These are phyloP conservation scores for Ips nitidus DNA, from an alignment of 1,140 invertebrate genomes.

Conservation along the genomic window DNA sequence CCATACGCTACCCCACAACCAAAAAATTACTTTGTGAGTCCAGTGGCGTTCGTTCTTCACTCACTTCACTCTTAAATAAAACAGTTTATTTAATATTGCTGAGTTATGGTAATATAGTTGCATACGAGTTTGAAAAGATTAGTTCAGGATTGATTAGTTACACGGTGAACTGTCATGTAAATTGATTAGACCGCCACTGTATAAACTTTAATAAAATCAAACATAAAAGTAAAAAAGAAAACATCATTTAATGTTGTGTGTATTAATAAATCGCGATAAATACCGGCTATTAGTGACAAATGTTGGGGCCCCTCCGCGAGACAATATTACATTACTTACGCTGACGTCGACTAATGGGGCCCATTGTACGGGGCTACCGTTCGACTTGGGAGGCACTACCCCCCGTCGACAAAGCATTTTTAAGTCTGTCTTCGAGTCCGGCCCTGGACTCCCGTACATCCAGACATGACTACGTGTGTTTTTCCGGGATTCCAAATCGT, in stretches of 20 bases:
- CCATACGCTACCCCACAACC: slow-evolving; percentile 24
- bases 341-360: slow-evolving; percentile 38
- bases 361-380: slow-evolving; percentile 41
- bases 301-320: slow-evolving; percentile 34
- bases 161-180: too few relatives aligned
- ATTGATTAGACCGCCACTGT: slow-evolving; percentile 9
- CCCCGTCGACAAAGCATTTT: slow-evolving; percentile 37
- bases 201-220: slow-evolving; percentile 22
- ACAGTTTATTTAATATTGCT: neutral
- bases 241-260: slow-evolving; percentile 26
- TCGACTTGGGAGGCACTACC: slow-evolving; percentile 39
- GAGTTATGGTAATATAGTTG: neutral
- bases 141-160: too few relatives aligned
- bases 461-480: too few relatives aligned
- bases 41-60: slow-evolving; percentile 9
- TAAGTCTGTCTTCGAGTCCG: slow-evolving; percentile 37
- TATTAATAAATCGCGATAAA: slow-evolving; percentile 40
- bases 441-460: slow-evolving; percentile 2
- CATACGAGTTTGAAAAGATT: too few relatives aligned
- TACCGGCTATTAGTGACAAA: slow-evolving; percentile 39
- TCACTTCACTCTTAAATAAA: neutral
- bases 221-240: slow-evolving; percentile 21
- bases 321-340: slow-evolving; percentile 44
- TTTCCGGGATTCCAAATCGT: too few relatives aligned
- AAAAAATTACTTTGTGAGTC: slow-evolving; percentile 2